phyloP scores from a whole-genome alignment of 2,113 vertebrate genomes.

The mouse (Mus musculus) region GRCm39 chr13:47035501-47036000 shows the following conservation, averaged over 20 bases:
- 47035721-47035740: neutral
- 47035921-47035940: neutral
- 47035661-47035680: neutral
- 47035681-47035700: neutral
- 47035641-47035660: slow-evolving; percentile 68
- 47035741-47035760: neutral
- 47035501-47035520: neutral
- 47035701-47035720: neutral
- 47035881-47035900: neutral
- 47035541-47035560: neutral
- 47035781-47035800: neutral
- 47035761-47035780: neutral
- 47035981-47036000: neutral
- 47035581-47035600: slow-evolving; percentile 63
- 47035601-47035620: slow-evolving; percentile 72
- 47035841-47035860: neutral
- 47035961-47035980: neutral
- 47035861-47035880: neutral
- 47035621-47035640: slow-evolving; percentile 72
- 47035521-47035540: neutral
- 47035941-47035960: neutral
- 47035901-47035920: neutral
- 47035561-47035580: neutral
- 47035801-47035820: neutral
- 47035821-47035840: neutral